Evolutionary conservation across 1,140 invertebrate species (phyloP).

Genomic region (Sitobion miscanthi): DNA sequence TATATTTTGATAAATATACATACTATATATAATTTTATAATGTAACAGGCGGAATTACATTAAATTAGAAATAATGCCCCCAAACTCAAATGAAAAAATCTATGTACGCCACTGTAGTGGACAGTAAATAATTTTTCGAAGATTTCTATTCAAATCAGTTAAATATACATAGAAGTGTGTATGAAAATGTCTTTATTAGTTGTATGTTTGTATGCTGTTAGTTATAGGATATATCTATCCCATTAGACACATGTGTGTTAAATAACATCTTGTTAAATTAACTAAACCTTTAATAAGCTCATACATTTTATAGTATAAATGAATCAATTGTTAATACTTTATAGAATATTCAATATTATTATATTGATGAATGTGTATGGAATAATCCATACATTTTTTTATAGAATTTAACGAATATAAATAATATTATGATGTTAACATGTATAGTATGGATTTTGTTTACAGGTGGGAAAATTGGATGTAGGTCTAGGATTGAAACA

Average conservation of each 20-base stretch:
- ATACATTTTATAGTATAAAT: background rate
- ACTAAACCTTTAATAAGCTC: background rate
- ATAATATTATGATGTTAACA: background rate
- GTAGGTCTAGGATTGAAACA: slow-evolving; percentile 43
- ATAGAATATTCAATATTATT: too few species aligned
- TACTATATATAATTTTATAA: too few species aligned
- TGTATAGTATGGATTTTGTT: background rate
- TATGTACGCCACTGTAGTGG: too few species aligned
- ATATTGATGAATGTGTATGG: background rate
- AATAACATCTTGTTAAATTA: background rate
- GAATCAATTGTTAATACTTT: background rate
- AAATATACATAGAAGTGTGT: background rate
- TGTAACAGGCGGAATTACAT: too few species aligned
- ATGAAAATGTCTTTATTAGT: background rate
- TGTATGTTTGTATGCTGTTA: background rate
- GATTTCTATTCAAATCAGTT: background rate
- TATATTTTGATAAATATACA: too few species aligned
- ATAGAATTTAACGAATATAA: background rate
- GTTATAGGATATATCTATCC: background rate
- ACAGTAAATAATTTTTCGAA: too few species aligned
- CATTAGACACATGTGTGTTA: background rate
- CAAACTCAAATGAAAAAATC: too few species aligned
- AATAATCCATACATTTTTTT: background rate
- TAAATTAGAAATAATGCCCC: too few species aligned
- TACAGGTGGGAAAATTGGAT: slow-evolving; percentile 51